Conservation (phyloP, 1,140 invertebrate genomes). For the Drosophila sproati region DNA sequence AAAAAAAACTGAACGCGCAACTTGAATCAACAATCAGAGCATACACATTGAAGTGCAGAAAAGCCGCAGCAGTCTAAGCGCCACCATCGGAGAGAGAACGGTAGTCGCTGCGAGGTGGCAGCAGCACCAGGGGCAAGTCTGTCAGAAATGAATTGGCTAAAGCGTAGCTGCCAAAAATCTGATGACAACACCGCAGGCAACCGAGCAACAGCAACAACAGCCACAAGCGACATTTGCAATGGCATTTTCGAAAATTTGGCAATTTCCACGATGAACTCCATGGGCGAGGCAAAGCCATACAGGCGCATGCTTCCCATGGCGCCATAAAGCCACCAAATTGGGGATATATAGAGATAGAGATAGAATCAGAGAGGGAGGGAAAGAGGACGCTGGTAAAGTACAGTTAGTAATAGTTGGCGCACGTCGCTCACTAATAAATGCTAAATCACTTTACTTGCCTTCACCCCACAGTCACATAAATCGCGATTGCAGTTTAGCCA, state of each 20-base stretch:
- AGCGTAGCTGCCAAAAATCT: constrained; percentile 46
- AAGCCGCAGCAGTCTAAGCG: neutral
- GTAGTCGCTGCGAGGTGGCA: neutral
- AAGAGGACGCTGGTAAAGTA: neutral
- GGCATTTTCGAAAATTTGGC: constrained; percentile 71
- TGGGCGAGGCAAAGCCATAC: constrained; percentile 17
- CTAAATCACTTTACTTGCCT: constrained; percentile 65
- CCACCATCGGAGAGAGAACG: neutral
- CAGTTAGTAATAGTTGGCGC: neutral
- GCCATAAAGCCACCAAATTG: constrained; percentile 25
- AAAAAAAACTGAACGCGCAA: constrained; percentile 24
- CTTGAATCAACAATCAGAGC: constrained; percentile 68
- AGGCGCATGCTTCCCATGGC: constrained; percentile 14
- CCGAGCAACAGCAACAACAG: constrained; percentile 5
- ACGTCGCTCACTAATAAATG: constrained; percentile 46
- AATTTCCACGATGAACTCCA: constrained; percentile 47
- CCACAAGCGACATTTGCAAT: constrained; percentile 68
- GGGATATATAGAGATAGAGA: neutral
- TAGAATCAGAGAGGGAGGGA: neutral
- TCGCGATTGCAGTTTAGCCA: constrained; percentile 55
- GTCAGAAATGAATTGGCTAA: constrained; percentile 37
- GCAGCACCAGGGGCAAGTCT: neutral
- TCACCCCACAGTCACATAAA: constrained; percentile 47
- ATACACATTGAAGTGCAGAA: constrained; percentile 36
- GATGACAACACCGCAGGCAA: constrained; percentile 54